phyloP scores from a whole-genome alignment of 2,113 vertebrate species.

The Echinops telfairi region DNA sequence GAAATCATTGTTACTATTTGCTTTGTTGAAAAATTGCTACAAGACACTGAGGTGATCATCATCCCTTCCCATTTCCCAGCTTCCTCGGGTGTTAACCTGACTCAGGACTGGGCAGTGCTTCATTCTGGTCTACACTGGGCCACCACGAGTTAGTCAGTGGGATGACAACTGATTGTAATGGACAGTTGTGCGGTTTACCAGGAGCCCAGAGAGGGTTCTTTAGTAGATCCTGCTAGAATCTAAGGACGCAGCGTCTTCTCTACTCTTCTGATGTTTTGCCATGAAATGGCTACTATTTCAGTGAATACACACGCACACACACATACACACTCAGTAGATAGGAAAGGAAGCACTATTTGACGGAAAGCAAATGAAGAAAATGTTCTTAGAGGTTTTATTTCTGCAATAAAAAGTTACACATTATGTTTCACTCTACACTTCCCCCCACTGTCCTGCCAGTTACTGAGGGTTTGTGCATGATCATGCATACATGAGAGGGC shows the following conservation, averaged over 20 bases:
- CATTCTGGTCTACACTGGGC: background rate
- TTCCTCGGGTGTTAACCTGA: background rate
- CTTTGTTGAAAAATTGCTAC: background rate
- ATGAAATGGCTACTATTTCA: too few relatives aligned
- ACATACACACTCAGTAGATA: background rate
- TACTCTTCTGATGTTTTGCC: background rate
- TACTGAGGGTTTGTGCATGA: background rate
- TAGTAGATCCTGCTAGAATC: background rate
- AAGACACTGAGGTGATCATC: background rate
- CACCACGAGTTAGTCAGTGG: background rate
- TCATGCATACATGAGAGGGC: too few relatives aligned
- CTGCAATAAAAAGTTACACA: background rate
- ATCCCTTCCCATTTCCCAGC: background rate
- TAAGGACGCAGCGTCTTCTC: background rate
- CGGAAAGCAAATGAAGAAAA: background rate
- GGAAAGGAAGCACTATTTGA: background rate
- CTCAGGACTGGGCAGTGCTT: background rate
- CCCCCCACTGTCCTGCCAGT: background rate
- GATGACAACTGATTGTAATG: background rate
- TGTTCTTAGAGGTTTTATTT: slow-evolving; percentile 34
- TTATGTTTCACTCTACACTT: background rate
- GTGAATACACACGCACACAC: background rate
- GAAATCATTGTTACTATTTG: background rate
- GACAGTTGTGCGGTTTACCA: background rate
- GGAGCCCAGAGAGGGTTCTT: background rate